These are phyloP conservation scores for Lacanobia oleracea DNA, from an alignment of 2,888 invertebrate genomes.

Conservation along the genomic window DNA sequence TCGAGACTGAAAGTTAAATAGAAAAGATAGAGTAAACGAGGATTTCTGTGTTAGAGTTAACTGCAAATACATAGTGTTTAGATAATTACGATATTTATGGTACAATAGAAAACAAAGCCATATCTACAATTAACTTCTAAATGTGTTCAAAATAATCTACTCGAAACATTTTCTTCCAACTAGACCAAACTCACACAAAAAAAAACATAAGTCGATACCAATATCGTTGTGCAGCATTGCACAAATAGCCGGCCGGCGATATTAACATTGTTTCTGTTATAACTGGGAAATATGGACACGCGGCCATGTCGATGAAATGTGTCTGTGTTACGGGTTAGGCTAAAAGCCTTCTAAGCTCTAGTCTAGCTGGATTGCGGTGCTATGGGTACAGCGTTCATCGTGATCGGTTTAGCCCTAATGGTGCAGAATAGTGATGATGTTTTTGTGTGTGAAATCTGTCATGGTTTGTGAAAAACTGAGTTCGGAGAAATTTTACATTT, in stretches of 20 bases:
- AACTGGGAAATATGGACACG: slow-evolving; percentile 51
- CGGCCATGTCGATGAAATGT: slow-evolving; percentile 41
- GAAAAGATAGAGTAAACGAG: too few species aligned
- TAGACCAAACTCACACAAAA: slow-evolving; percentile 36
- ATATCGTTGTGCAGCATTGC: slow-evolving; percentile 57
- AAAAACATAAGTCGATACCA: slow-evolving; percentile 52
- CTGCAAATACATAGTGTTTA: too few species aligned
- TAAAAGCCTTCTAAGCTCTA: slow-evolving; percentile 50
- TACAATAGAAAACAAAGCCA: too few species aligned
- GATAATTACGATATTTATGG: too few species aligned
- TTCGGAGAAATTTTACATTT: too few species aligned
- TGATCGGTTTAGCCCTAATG: not conserved
- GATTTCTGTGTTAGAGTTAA: too few species aligned
- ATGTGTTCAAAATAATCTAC: not conserved
- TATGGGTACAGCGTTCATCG: not conserved
- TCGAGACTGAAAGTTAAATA: too few species aligned
- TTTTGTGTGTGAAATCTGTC: not conserved
- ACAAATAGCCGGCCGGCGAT: slow-evolving; percentile 56
- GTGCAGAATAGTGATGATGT: not conserved
- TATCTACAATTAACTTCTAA: too few species aligned
- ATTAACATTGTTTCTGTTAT: slow-evolving; percentile 58
- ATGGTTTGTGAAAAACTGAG: too few species aligned
- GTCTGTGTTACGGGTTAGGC: slow-evolving; percentile 24
- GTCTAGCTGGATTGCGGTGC: not conserved
- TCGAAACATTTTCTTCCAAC: slow-evolving; percentile 35